Evolutionary conservation across 2,888 invertebrate genomes (phyloP), one percentile per base, ranked within the genome.

Genomic region (Hydriomena furcata): DNA sequence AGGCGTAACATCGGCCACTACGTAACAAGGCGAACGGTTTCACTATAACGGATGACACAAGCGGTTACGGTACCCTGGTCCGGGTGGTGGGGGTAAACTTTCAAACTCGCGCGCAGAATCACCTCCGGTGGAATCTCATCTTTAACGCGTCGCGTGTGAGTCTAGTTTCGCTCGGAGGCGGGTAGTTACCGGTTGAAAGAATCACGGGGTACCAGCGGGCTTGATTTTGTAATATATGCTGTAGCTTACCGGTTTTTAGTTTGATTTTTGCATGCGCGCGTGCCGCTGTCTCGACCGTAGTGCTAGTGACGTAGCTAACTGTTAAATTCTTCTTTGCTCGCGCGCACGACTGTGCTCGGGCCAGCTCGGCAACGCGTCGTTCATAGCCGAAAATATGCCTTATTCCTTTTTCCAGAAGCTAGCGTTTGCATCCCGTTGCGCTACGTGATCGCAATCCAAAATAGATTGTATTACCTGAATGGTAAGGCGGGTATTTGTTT

Each of bases 31-130:
- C n/a, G n/a, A n/a, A 73, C 70, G 77, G 81, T 84, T 84, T 83
- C 85, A 82, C 76, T 72, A 81, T 84, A 83, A 84, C 83, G 84
- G 85, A 88, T 88, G 87, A 87, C 87, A 87, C 87, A 87, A 87
- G 85, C 75, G 69, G 82, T 86, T 86, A 87, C 87, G 84, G 84
- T 84, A 84, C 77, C 59, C 64, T 53, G 59, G 40, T 54, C 51
- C 56, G 56, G 58, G 67, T 52, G 61, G 69, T 65, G 72, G 67
- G 67, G 63, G 55, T 56, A 49, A 52, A 80, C 82, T 84, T 85
- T 83, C 81, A 78, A 79, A 84, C 84, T 81, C 79, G 73, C 67
- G 82, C 82, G 83, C 80, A 75, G 65, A 65, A 7, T 1, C 7
- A 27, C 5, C 20, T 13, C 23, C 10, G 28, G 36, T 8, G 21